Conservation (phyloP, 2,797 vertebrate genomes). For the Sparus aurata region DNA sequence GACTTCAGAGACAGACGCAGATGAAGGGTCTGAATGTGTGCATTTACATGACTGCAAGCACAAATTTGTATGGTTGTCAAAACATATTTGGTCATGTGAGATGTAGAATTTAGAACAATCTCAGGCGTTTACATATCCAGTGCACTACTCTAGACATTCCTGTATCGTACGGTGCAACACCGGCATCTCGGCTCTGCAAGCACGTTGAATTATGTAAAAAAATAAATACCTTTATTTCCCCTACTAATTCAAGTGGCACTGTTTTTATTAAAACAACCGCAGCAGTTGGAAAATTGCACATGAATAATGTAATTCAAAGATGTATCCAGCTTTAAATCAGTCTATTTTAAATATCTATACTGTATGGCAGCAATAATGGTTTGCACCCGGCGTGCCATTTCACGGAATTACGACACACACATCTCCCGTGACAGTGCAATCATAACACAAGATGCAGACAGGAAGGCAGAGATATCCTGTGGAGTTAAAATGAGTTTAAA, state of each 20-base stretch:
- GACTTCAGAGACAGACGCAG: conserved; percentile 9
- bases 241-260: conserved; percentile 7
- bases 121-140: neutral
- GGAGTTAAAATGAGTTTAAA: conserved; percentile 64
- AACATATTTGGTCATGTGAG: neutral
- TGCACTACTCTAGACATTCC: neutral
- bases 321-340: conserved; percentile 10
- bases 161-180: neutral
- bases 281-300: neutral
- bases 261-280: conserved; percentile 10
- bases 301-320: conserved; percentile 42
- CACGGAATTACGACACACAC: conserved; percentile 59
- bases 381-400: conserved; percentile 21
- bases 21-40: neutral
- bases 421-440: conserved; percentile 60
- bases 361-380: conserved; percentile 1
- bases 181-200: neutral
- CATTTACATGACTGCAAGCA: neutral
- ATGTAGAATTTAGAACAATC: neutral
- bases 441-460: conserved; percentile 58
- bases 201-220: conserved; percentile 15
- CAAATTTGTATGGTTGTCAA: neutral
- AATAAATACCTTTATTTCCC: conserved; percentile 19
- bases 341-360: conserved; percentile 23
- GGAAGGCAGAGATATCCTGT: conserved; percentile 46